phyloP scores from a whole-genome alignment of 2,888 invertebrate species.

The Allolobophora icterica region DNA sequence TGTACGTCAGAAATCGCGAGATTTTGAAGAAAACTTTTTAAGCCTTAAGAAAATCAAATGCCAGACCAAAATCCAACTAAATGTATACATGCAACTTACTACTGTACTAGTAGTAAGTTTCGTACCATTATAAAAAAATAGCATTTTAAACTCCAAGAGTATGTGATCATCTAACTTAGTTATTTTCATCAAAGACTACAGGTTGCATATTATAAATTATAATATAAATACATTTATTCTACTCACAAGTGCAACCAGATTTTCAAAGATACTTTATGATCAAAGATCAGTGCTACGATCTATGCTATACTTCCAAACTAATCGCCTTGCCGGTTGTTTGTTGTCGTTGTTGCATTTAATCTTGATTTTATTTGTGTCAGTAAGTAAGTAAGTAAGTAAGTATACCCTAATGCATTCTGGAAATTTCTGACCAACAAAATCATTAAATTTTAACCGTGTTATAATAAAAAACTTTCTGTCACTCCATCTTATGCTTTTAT shows the following conservation, averaged over 20 bases:
- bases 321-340: neutral
- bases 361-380: neutral
- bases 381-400: too few species aligned
- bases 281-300: neutral
- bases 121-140: too few species aligned
- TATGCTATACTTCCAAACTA: neutral
- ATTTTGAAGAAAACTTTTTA: neutral
- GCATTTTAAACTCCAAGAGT: too few species aligned
- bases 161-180: too few species aligned
- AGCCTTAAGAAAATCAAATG: neutral
- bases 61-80: neutral
- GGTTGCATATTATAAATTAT: too few species aligned
- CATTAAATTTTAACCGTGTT: neutral
- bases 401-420: neutral
- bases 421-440: too few species aligned
- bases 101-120: neutral
- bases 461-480: neutral
- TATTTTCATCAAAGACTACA: too few species aligned
- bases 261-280: too few species aligned
- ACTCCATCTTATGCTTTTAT: neutral
- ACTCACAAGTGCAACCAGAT: too few species aligned
- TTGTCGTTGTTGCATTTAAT: neutral
- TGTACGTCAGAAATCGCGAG: neutral
- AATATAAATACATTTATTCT: too few species aligned
- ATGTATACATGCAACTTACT: slow-evolving; percentile 17